phyloP scores from a whole-genome alignment of 2,797 vertebrate species.

The Falco peregrinus region DNA sequence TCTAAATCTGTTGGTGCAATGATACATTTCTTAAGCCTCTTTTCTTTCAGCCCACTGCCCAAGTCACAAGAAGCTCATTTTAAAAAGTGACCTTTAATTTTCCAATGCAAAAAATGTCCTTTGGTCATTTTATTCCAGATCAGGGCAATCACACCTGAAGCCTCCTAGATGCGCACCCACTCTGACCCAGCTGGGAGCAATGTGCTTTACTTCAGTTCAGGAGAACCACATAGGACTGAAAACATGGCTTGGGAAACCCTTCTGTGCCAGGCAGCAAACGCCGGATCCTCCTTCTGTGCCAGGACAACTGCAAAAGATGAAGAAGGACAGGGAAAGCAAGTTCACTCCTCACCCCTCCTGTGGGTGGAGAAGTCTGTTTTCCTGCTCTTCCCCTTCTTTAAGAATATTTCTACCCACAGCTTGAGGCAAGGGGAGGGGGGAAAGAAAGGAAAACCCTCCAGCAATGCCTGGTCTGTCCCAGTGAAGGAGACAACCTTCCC shows the following conservation, averaged over 20 bases:
- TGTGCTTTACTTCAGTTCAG: fast-evolving
- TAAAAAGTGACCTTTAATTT: not conserved
- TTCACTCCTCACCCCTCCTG: not conserved
- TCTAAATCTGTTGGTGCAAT: not conserved
- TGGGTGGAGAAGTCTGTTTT: not conserved
- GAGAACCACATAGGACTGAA: fast-evolving
- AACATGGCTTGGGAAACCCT: not conserved
- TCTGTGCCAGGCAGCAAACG: fast-evolving
- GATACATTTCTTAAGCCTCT: not conserved
- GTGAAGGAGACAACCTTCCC: not conserved
- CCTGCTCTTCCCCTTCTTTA: not conserved
- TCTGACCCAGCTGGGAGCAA: not conserved
- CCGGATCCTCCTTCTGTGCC: fast-evolving
- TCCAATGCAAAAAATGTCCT: not conserved
- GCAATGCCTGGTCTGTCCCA: not conserved
- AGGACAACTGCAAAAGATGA: not conserved
- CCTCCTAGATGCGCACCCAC: not conserved
- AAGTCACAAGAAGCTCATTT: not conserved
- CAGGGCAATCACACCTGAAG: not conserved
- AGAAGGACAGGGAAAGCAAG: not conserved
- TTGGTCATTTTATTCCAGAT: not conserved
- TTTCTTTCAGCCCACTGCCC: not conserved
- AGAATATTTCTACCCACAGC: not conserved
- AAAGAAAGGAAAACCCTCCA: not conserved
- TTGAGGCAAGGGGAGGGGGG: not conserved